Conservation (phyloP, 2,113 vertebrate species). For the Oreochromis tanganicae region DNA sequence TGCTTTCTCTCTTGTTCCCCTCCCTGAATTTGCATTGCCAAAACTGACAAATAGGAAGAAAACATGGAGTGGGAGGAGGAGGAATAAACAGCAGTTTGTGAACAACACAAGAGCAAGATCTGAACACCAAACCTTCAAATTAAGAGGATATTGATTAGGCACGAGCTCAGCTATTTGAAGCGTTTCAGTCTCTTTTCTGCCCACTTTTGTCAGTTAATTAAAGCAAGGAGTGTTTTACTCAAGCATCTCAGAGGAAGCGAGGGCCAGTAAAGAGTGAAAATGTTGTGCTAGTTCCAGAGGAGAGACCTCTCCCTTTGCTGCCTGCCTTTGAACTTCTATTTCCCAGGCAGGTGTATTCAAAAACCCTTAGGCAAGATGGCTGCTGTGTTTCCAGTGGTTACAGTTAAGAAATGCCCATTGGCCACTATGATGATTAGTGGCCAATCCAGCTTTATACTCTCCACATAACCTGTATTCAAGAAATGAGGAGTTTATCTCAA, state of each 20-base stretch:
- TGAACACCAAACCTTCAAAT: slow-evolving; percentile 10
- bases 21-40: slow-evolving; percentile 12
- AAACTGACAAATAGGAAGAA: background rate
- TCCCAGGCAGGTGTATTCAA: background rate
- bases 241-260: background rate
- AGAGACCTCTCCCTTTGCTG: background rate
- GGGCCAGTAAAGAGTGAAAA: background rate
- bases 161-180: background rate
- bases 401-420: background rate
- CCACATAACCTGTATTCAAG: background rate
- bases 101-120: background rate
- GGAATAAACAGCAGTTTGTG: slow-evolving; percentile 9
- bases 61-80: background rate
- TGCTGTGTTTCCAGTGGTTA: background rate
- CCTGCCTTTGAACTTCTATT: background rate
- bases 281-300: background rate
- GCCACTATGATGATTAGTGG: background rate
- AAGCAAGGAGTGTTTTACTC: slow-evolving; percentile 1
- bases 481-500: background rate
- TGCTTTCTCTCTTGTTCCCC: slow-evolving; percentile 2
- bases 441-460: background rate
- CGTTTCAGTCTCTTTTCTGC: background rate
- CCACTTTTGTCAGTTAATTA: slow-evolving; percentile 23
- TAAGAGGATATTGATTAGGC: slow-evolving; percentile 30
- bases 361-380: background rate